Evolutionary conservation across 2,797 vertebrate species (phyloP).

Genomic region (Cossypha polioptera): DNA sequence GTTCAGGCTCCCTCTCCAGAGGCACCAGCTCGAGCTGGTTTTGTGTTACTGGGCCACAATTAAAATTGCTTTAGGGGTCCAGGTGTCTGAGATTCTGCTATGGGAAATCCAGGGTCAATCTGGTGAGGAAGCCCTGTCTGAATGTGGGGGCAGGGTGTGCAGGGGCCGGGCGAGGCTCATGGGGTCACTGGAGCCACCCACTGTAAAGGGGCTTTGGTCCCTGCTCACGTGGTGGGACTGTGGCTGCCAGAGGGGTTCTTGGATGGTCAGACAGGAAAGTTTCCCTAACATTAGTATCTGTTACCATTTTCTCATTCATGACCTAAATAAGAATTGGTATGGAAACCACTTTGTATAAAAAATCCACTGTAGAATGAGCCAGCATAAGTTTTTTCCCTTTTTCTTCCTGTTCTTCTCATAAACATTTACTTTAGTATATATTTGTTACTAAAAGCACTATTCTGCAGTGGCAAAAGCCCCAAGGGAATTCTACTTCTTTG

Average conservation of each 20-base stretch:
- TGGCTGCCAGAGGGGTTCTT: neutral
- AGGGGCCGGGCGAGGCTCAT: rapidly evolving
- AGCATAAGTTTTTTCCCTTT: rapidly evolving
- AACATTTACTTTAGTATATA: neutral
- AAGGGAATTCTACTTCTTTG: neutral
- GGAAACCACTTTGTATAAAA: neutral
- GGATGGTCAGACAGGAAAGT: neutral
- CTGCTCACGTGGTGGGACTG: rapidly evolving
- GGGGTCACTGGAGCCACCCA: neutral
- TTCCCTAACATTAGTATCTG: neutral
- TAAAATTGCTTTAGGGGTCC: neutral
- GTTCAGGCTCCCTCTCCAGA: neutral
- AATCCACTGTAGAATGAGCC: neutral
- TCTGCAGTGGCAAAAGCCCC: neutral
- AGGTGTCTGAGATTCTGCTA: neutral
- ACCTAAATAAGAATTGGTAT: neutral
- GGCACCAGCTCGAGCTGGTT: rapidly evolving
- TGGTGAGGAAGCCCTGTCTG: neutral
- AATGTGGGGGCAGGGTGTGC: neutral
- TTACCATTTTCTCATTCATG: neutral
- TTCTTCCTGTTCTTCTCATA: neutral
- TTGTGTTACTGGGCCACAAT: neutral
- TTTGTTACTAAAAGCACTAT: neutral
- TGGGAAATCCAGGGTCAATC: neutral
- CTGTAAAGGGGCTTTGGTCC: neutral